Evolutionary conservation across 1,140 invertebrate genomes (phyloP).

Genomic region (Lordiphosa collinella): DNA sequence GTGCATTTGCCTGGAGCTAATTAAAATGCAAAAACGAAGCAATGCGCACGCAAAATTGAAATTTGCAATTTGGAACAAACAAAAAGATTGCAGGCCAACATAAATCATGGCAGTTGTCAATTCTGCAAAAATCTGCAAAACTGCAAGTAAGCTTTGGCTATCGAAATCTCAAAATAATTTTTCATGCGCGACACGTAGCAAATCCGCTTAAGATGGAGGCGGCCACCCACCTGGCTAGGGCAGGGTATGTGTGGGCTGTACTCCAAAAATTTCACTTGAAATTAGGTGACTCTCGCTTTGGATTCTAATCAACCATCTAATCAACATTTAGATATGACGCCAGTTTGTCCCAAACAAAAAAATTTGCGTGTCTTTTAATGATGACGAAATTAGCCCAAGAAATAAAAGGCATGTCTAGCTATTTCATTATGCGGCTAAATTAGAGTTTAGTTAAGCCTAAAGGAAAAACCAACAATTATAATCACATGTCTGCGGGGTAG

Average conservation of each 20-base stretch:
- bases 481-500: no score
- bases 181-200: slow-evolving; percentile 2
- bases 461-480: no score
- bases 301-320: slow-evolving; percentile 25
- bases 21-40: slow-evolving; percentile 53
- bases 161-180: slow-evolving; percentile 22
- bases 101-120: slow-evolving; percentile 46
- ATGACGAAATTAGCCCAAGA: slow-evolving; percentile 30
- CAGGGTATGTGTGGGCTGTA: slow-evolving; percentile 22
- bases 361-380: slow-evolving; percentile 53
- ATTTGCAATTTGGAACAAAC: slow-evolving; percentile 64
- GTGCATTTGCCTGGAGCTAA: slow-evolving; percentile 38
- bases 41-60: slow-evolving; percentile 46
- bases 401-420: slow-evolving; percentile 4
- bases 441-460: no score
- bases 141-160: slow-evolving; percentile 1
- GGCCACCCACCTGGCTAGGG: not conserved
- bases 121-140: slow-evolving; percentile 23
- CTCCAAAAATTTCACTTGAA: slow-evolving; percentile 8
- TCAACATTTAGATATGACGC: slow-evolving; percentile 49
- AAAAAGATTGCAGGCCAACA: slow-evolving; percentile 25
- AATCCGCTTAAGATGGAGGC: slow-evolving; percentile 3
- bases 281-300: slow-evolving; percentile 17
- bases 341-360: slow-evolving; percentile 10
- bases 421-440: slow-evolving; percentile 31